Evolutionary conservation across 2,888 invertebrate species (phyloP).

Genomic region (Rosalia funebris): DNA sequence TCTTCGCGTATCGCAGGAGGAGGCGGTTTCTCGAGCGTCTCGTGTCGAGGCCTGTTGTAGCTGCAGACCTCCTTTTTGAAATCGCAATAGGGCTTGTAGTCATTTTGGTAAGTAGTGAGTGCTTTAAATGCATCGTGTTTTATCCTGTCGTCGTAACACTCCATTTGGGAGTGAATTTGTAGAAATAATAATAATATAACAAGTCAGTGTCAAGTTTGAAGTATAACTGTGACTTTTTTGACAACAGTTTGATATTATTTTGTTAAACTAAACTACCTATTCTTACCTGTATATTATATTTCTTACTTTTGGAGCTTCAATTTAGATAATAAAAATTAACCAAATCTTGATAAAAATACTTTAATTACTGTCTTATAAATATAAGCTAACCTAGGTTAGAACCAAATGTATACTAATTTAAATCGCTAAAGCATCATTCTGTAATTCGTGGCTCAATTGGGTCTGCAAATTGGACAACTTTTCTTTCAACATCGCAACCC

Average conservation of each 20-base stretch:
- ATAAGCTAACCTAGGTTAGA: neutral
- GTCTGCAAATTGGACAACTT: constrained; percentile 96
- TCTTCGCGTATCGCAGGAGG: constrained; percentile 45
- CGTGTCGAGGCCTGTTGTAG: constrained; percentile 40
- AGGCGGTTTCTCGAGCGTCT: constrained; percentile 40
- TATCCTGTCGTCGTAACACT: constrained; percentile 48
- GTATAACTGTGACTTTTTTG: neutral
- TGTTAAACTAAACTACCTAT: too few relatives aligned
- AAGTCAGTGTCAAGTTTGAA: too few relatives aligned
- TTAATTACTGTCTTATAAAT: neutral
- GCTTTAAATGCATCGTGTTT: constrained; percentile 50
- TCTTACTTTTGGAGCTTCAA: neutral
- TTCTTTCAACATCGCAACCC: constrained; percentile 91
- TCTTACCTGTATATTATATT: too few relatives aligned
- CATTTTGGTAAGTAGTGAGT: constrained; percentile 54
- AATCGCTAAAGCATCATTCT: constrained; percentile 79
- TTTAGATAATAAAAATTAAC: neutral
- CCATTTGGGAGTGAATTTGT: constrained; percentile 35
- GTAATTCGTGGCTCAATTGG: constrained; percentile 87
- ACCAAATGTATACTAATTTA: constrained; percentile 14
- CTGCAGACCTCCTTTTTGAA: constrained; percentile 27
- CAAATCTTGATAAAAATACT: neutral
- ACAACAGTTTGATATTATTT: neutral
- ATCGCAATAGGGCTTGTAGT: constrained; percentile 49
- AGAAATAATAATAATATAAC: too few relatives aligned